Base-by-base conservation (phyloP, 1,140 invertebrate species). In the Pissodes strobi region DNA sequence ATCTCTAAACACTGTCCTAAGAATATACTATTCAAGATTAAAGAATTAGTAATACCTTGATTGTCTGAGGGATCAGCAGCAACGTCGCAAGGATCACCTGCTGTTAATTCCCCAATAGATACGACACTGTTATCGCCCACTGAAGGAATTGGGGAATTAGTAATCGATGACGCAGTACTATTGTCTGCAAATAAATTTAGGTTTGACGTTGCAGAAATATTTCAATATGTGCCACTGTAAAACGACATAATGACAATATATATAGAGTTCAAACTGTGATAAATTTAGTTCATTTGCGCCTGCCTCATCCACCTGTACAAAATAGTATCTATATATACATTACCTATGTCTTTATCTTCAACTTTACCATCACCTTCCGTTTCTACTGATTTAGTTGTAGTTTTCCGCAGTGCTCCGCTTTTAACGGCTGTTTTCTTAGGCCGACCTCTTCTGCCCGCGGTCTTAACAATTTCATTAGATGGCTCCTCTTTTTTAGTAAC, bases 21-120 rank as follows among this genome's bases (percentile, higher is more conserved):
- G n/a, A n/a, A n/a, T n/a, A n/a, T n/a, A n/a, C n/a, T n/a, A n/a
- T n/a, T n/a, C n/a, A n/a, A n/a, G n/a, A 18, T 46, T n/a, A 46
- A 2, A 21, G 12, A n/a, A n/a, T n/a, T n/a, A n/a, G n/a, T n/a
- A n/a, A n/a, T 43, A 57, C 55, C 57, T 57, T 72, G 61, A 55
- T 64, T 57, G 9, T 59, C 55, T 1, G 66, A 59, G 2, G 70
- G 69, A 62, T 71, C 27, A 12, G 41, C 48, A 12, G 48, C 19
- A 9, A 46, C 65, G 1, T 48, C 66, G 17, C 34, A 52, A 51
- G 48, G 58, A 22, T 65, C 64, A 37, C 48, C 66, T n/a, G 58
- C 25, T n/a, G 23, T 48, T 13, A 45, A 30, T 37, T 62, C 59
- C 5, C 9, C 41, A 13, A 30, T 12, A 0, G 55, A 55, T n/a